Percentiles rank a stretch among this genome's conserved stretches.
These are phyloP conservation scores for Pipra filicauda DNA, from an alignment of 2,113 vertebrate species.

Conservation along the genomic window DNA sequence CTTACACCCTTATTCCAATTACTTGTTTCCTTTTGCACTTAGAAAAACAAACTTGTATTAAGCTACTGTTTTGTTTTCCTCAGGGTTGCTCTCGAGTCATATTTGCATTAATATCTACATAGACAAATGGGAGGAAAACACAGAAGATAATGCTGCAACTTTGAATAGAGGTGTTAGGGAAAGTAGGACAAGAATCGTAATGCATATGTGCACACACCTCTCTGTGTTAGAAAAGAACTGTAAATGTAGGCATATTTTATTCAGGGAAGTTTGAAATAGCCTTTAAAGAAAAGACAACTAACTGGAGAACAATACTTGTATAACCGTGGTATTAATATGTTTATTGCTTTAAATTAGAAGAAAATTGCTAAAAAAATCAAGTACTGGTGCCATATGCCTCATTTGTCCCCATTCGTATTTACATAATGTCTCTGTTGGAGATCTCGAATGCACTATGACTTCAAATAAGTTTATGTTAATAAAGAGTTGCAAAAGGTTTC, in stretches of 20 bases:
- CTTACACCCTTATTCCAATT: neutral
- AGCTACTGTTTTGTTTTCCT: neutral
- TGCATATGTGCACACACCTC: fast-evolving
- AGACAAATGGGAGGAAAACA: neutral
- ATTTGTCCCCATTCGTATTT: neutral
- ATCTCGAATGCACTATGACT: neutral
- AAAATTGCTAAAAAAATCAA: neutral
- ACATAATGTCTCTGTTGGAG: neutral
- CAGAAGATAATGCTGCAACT: neutral
- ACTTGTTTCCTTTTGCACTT: neutral
- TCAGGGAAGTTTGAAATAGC: fast-evolving
- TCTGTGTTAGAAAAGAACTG: neutral
- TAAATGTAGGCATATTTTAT: neutral
- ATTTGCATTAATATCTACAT: neutral
- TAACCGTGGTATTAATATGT: neutral
- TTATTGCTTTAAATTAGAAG: neutral
- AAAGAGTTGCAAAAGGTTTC: neutral
- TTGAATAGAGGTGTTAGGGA: neutral
- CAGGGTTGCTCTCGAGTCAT: neutral
- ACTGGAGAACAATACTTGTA: neutral
- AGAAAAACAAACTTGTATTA: neutral
- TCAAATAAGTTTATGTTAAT: neutral
- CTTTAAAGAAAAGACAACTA: neutral
- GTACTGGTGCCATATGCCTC: neutral
- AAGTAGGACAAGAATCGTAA: neutral